Evolutionary conservation across 2,888 invertebrate species (phyloP).

Genomic region (Pteria penguin): DNA sequence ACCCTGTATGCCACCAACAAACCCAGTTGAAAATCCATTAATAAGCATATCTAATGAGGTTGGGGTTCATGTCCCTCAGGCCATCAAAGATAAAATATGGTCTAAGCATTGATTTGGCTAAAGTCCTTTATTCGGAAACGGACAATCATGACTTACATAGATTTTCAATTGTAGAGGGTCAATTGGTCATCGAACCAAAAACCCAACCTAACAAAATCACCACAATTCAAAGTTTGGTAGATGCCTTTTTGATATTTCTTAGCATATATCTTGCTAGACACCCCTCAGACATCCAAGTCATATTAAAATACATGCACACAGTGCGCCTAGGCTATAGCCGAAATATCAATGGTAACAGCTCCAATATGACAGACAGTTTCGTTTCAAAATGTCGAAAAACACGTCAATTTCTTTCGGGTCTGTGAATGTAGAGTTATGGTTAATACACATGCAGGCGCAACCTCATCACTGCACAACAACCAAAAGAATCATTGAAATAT

Average conservation of each 20-base stretch:
- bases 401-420: not conserved
- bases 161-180: constrained; percentile 1
- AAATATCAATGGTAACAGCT: not conserved
- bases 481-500: not conserved
- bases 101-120: not conserved
- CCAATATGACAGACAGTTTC: not conserved
- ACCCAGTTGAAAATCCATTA: not conserved
- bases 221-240: not conserved
- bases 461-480: not conserved
- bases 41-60: too few species aligned
- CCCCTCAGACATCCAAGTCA: not conserved
- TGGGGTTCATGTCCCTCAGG: constrained; percentile 4
- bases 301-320: not conserved
- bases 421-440: not conserved
- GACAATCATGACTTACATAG: not conserved
- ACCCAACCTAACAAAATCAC: not conserved
- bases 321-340: not conserved
- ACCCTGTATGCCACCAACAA: not conserved
- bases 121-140: not conserved
- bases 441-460: not conserved
- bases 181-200: constrained; percentile 6
- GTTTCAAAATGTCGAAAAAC: not conserved
- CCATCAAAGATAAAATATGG: not conserved
- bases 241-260: not conserved
- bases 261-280: not conserved